Evolutionary conservation across 2,797 vertebrate species (phyloP).

Genomic region (Prunella strophiata): DNA sequence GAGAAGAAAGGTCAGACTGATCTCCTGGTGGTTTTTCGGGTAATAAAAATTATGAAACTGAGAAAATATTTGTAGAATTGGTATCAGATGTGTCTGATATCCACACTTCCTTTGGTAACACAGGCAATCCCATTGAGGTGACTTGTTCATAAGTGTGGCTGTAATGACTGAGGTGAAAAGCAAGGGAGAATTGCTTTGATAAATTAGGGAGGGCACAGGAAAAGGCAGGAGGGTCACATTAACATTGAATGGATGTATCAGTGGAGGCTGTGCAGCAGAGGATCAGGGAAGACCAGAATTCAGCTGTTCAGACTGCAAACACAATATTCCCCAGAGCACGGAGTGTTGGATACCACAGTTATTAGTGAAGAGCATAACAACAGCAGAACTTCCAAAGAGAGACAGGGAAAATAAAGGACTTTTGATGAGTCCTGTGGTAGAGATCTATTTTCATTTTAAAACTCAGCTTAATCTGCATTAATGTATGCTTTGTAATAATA

Average conservation of each 20-base stretch:
- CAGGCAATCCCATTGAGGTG: not conserved
- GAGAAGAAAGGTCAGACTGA: not conserved
- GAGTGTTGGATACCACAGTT: not conserved
- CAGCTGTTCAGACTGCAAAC: not conserved
- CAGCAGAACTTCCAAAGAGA: not conserved
- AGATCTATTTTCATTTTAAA: not conserved
- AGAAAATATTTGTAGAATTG: not conserved
- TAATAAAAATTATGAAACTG: not conserved
- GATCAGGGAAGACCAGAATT: not conserved
- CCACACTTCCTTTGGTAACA: not conserved
- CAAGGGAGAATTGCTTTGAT: not conserved
- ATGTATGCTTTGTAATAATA: not conserved
- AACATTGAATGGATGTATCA: not conserved
- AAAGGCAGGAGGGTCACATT: not conserved
- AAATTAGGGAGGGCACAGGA: not conserved
- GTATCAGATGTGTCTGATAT: not conserved
- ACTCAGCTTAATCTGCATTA: not conserved
- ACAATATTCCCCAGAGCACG: not conserved
- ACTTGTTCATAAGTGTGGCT: fast-evolving
- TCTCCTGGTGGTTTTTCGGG: not conserved
- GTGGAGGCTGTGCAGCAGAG: not conserved
- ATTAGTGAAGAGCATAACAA: not conserved
- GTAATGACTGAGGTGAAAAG: not conserved
- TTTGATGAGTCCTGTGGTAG: not conserved
- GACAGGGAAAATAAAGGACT: not conserved